Evolutionary conservation across 2,113 vertebrate genomes (phyloP).

Genomic region (Amblyopsis rosae): DNA sequence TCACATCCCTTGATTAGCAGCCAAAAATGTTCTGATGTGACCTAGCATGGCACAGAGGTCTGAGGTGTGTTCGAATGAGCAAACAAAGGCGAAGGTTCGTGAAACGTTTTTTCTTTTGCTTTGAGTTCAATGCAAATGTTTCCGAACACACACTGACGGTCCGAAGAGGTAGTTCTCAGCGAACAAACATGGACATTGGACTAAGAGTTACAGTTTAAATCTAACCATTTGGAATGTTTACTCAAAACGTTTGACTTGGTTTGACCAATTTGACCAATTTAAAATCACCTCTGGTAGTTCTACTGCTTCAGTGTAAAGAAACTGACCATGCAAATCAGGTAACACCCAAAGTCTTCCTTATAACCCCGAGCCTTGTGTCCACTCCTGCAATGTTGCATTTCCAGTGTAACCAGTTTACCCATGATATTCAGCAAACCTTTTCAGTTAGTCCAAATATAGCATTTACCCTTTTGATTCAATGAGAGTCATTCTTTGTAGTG

Average conservation of each 20-base stretch:
- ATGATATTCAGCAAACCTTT: conserved; percentile 49
- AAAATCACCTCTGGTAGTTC: neutral
- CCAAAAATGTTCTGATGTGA: neutral
- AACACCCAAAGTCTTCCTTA: conserved; percentile 83
- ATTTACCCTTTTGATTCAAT: conserved; percentile 63
- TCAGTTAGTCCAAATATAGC: conserved; percentile 59
- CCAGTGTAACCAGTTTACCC: conserved; percentile 51
- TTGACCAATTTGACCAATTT: no score
- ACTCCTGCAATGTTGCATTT: conserved; percentile 57
- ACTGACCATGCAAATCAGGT: conserved; percentile 68
- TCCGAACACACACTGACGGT: no score
- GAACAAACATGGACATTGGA: no score
- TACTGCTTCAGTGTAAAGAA: conserved; percentile 26
- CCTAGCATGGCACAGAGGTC: conserved; percentile 2
- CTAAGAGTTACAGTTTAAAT: no score
- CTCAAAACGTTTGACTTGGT: no score
- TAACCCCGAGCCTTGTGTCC: conserved; percentile 66
- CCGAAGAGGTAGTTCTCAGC: no score
- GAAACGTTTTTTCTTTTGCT: neutral
- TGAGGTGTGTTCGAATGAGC: neutral
- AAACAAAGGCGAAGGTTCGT: no score
- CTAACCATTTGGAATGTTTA: no score
- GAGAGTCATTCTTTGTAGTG: conserved; percentile 77
- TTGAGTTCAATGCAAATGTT: neutral
- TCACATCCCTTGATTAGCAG: conserved; percentile 28